phyloP scores from a whole-genome alignment of 2,888 invertebrate genomes.

The Dyspetes luteomarginatus region DNA sequence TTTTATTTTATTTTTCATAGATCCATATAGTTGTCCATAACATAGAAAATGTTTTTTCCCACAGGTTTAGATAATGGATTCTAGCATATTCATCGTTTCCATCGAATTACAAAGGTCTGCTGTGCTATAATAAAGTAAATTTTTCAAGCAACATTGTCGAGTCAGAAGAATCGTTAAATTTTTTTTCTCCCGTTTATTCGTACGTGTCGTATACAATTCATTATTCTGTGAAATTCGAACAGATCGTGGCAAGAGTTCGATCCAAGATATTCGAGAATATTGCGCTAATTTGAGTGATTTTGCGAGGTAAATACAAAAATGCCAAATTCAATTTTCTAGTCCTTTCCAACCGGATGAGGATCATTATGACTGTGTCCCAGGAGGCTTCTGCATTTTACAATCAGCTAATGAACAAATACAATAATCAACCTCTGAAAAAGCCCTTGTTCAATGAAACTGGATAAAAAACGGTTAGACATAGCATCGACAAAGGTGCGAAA shows the following conservation, averaged over 20 bases:
- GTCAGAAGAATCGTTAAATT: not conserved
- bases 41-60: conserved; percentile 77
- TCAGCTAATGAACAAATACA: conserved; percentile 94
- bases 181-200: not conserved
- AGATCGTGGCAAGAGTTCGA: conserved; percentile 65
- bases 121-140: conserved; percentile 44
- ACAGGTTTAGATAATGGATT: conserved; percentile 74
- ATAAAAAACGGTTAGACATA: conserved; percentile 84
- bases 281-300: not conserved
- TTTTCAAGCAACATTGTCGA: conserved; percentile 34
- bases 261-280: conserved; percentile 20
- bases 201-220: not conserved
- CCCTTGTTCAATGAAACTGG: conserved; percentile 86
- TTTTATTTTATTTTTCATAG: conserved; percentile 35
- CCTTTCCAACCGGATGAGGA: conserved; percentile 94
- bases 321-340: conserved; percentile 82
- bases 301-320: too few relatives aligned
- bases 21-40: conserved; percentile 66
- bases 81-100: conserved; percentile 69
- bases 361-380: conserved; percentile 95
- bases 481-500: conserved; percentile 83
- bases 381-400: conserved; percentile 92
- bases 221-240: too few relatives aligned
- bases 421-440: conserved; percentile 89
- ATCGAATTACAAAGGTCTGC: conserved; percentile 73